Percentiles rank a stretch among this genome's conserved stretches.
Evolutionary conservation across 1,140 invertebrate genomes (phyloP).

Genomic region (Trichonephila clavipes): DNA sequence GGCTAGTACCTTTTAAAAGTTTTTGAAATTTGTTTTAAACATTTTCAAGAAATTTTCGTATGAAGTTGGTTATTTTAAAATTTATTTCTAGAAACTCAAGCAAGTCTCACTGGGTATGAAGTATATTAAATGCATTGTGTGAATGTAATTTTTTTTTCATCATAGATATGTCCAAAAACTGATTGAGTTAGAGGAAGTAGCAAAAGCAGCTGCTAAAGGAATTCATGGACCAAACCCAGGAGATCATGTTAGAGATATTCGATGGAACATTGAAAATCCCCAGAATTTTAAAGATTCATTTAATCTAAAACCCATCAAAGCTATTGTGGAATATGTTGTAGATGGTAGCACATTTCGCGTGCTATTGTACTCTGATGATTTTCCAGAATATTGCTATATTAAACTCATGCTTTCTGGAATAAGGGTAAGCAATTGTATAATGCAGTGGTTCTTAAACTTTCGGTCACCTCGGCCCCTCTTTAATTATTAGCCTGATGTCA

Average conservation of each 20-base stretch:
- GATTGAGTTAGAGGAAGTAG: slow-evolving; percentile 93
- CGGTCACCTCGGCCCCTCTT: too few species aligned
- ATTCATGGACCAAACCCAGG: slow-evolving; percentile 85
- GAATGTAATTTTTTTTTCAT: not conserved
- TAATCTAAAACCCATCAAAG: slow-evolving; percentile 87
- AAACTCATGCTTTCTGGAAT: slow-evolving; percentile 97
- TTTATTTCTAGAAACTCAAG: too few species aligned
- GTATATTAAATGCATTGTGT: too few species aligned
- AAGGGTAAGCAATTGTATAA: slow-evolving; percentile 83
- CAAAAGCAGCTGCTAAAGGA: slow-evolving; percentile 92
- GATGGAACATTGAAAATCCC: slow-evolving; percentile 92
- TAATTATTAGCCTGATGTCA: too few species aligned
- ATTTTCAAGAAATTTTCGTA: too few species aligned
- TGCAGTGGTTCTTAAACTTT: too few species aligned
- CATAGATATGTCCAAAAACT: slow-evolving; percentile 82
- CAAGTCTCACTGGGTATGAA: too few species aligned
- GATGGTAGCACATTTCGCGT: slow-evolving; percentile 97
- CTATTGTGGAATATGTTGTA: slow-evolving; percentile 95
- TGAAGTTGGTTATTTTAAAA: too few species aligned
- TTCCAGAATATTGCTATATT: slow-evolving; percentile 86
- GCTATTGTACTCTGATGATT: slow-evolving; percentile 88
- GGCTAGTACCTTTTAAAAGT: too few species aligned
- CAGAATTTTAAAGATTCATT: slow-evolving; percentile 90
- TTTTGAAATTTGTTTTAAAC: too few species aligned
- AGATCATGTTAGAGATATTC: slow-evolving; percentile 91